A percentile compares a stretch with the other conserved stretches of the same genome.
phyloP scores from a whole-genome alignment of 2,888 invertebrate species.

The Dyspetes luteomarginatus region DNA sequence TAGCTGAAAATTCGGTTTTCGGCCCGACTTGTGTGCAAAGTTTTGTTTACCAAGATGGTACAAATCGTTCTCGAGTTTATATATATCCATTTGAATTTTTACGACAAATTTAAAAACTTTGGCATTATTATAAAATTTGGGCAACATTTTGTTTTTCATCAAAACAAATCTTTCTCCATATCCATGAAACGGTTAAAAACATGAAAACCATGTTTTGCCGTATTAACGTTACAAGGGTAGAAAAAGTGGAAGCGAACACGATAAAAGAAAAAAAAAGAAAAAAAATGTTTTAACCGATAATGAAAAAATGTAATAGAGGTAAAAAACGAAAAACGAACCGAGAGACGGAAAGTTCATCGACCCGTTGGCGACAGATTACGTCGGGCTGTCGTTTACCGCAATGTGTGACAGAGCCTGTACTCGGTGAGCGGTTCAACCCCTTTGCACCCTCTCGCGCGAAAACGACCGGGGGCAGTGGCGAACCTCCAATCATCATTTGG shows the following conservation, averaged over 20 bases:
- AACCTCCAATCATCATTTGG: constrained; percentile 52
- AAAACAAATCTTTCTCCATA: too few species aligned
- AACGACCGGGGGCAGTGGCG: constrained; percentile 2
- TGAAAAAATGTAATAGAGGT: background rate
- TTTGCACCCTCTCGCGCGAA: constrained; percentile 5
- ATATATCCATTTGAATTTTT: too few species aligned
- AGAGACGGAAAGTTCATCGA: constrained; percentile 6
- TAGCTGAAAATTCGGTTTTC: too few species aligned
- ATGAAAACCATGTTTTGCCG: too few species aligned
- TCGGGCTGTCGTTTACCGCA: constrained; percentile 26
- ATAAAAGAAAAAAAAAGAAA: background rate
- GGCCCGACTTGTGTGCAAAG: too few species aligned
- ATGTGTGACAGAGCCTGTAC: constrained; percentile 15
- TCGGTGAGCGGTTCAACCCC: constrained; percentile 9
- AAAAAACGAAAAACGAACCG: background rate
- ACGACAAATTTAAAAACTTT: too few species aligned
- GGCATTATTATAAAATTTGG: too few species aligned
- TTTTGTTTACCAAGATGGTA: too few species aligned
- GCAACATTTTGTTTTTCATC: too few species aligned
- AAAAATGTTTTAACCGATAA: background rate
- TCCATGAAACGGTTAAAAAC: too few species aligned
- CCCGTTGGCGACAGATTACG: constrained; percentile 32
- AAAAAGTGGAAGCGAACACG: background rate
- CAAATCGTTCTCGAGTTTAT: too few species aligned
- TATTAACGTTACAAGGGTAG: background rate